Evolutionary conservation across 2,113 vertebrate genomes (phyloP), one percentile per base, ranked within the genome.

Genomic region (Rhinolophus ferrumequinum): DNA sequence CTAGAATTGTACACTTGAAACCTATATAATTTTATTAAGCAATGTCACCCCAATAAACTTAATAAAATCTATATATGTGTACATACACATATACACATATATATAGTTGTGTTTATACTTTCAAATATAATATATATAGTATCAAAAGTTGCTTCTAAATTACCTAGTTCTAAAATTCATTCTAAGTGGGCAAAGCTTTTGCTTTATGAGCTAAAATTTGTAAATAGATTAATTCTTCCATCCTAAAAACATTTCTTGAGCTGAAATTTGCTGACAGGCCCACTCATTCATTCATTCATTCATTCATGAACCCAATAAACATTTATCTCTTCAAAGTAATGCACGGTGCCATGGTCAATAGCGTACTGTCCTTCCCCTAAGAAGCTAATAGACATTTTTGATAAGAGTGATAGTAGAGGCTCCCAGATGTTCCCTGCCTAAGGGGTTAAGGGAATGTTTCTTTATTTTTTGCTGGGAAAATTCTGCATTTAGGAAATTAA

Each of bases 381-480:
- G 84, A 95, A 80, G n/a, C 24, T 93, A 19, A 81, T 13, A 83
- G 33, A 69, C 35, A 56, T 50, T 81, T 96, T 77, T 92, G 13
- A 72, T 64, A 21, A 58, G 54, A 88, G 50, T 47, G 60, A 56
- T 73, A 89, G 26, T 41, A 96, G 35, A 75, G 13, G 24, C 28
- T 90, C 35, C 6, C 9, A 52, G 8, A 50, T 85, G 2, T 67
- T 92, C 26, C 85, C 60, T 90, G 15, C 30, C 35, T 77, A 88
- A 84, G 33, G 11, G 24, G 54, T 88, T 96, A 93, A 93, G 60
- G 16, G 14, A 91, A 86, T 87, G 9, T 44, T 44, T 44, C 41
- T 44, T 50, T 82, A 97, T 97, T 83, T 87, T 95, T 60, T 30
- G 13, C 38, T 96, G 21, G 15, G 52, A 72, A 90, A 96, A 95